Evolutionary conservation across 2,113 vertebrate species (phyloP), one percentile per base, ranked within the genome.

Genomic region (Herpetotheres cachinnans): DNA sequence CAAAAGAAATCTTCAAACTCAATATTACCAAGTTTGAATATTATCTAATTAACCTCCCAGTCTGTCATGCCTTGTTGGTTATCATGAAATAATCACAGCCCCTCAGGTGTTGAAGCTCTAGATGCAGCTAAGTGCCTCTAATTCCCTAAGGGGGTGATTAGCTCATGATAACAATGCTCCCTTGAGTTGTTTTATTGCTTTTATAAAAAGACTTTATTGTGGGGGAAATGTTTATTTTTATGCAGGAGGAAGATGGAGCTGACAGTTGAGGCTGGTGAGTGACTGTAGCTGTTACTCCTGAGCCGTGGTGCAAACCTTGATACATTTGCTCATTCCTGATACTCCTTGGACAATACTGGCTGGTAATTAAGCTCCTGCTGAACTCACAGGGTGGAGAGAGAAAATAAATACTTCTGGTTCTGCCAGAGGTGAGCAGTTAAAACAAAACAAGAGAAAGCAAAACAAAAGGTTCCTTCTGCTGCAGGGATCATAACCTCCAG

Each of bases 121-220:
- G 98, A 95, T 97, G 95, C 93, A 95, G 96, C 95, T 97, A 97
- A 98, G 95, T 97, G 95, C 92, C 89, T 98, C 94, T 98, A 98
- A 97, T 98, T 98, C 98, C 98, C 98, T 95, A 97, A 97, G 97
- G 97, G 93, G 89, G 93, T 98, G 97, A 98, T 98, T 98, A 98
- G 81, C 95, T 96, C 97, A 88, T 97, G 97, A 97, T 98, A 97
- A 97, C 97, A 98, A 98, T 98, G 94, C 96, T 98, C 93, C 96
- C 97, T 97, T 97, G 97, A 98, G 95, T 98, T 98, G 94, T 96
- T 98, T 97, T 97, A 98, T 98, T 98, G 94, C 95, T 98, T 98
- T 98, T 97, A 98, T 98, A 96, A 97, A 97, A 97, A 97, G 94
- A 82, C 95, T 98, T 98, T 98, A 97, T 98, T 97, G 97, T 98